Evolutionary conservation across 64 coral and sea anemone genomes (phyloP).

Genomic region (Actinia equina): DNA sequence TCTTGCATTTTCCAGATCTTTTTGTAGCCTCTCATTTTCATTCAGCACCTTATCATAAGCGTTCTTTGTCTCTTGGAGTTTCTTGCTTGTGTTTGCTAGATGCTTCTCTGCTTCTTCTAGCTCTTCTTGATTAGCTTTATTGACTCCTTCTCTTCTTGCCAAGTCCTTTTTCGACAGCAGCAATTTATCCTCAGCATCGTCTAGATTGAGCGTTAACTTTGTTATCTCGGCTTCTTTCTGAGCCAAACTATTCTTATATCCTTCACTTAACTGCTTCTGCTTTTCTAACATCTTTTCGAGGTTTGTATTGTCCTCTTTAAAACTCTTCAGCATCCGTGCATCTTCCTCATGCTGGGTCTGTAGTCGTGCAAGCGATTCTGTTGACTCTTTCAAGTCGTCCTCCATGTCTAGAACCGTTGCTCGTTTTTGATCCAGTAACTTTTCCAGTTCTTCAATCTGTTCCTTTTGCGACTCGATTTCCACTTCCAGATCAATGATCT

Average conservation of each 20-base stretch:
- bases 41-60: constrained; percentile 46
- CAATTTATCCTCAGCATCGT: constrained; percentile 56
- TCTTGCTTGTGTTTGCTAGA: constrained; percentile 48
- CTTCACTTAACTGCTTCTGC: constrained; percentile 72
- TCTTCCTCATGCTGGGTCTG: constrained; percentile 67
- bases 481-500: constrained; percentile 63
- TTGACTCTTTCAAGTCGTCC: constrained; percentile 50
- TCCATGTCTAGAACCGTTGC: constrained; percentile 43
- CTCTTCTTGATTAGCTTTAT: constrained; percentile 68
- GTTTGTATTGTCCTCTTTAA: constrained; percentile 56
- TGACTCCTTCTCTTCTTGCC: constrained; percentile 50
- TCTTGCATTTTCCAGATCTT: constrained; percentile 54
- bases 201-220: constrained; percentile 62
- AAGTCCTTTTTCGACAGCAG: constrained; percentile 75
- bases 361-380: constrained; percentile 40
- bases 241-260: constrained; percentile 53
- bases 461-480: constrained; percentile 63
- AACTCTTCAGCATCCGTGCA: constrained; percentile 47
- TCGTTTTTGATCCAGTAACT: constrained; percentile 47
- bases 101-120: constrained; percentile 64
- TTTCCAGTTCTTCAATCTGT: constrained; percentile 76
- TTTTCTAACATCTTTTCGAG: constrained; percentile 73
- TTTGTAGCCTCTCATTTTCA: constrained; percentile 75
- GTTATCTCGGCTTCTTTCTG: constrained; percentile 61
- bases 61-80: constrained; percentile 62